Evolutionary conservation across 2,797 vertebrate species (phyloP).

Genomic region (Tinamus major): DNA sequence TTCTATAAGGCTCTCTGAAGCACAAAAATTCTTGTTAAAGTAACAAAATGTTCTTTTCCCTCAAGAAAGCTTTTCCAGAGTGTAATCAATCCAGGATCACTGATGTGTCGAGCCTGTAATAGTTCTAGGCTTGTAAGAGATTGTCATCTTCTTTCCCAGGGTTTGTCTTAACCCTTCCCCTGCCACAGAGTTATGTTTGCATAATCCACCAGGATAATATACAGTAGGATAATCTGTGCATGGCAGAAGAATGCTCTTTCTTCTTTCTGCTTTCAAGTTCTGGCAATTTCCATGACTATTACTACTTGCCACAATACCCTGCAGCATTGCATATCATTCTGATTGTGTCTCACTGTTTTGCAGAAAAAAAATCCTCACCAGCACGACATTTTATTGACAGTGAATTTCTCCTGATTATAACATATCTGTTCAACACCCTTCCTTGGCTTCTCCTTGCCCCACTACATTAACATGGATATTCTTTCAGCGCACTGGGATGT

Average conservation of each 20-base stretch:
- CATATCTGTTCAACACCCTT: neutral
- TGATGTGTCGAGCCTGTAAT: neutral
- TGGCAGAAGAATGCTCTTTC: neutral
- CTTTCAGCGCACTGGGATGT: neutral
- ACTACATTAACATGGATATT: neutral
- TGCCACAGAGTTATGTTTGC: neutral
- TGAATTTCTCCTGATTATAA: neutral
- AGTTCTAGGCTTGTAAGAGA: neutral
- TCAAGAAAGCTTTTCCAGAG: neutral
- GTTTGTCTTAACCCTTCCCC: neutral
- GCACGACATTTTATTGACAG: neutral
- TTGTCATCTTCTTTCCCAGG: neutral
- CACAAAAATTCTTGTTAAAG: neutral
- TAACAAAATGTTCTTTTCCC: neutral
- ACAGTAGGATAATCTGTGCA: neutral
- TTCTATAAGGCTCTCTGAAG: neutral
- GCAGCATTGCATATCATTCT: neutral
- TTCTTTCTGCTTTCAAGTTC: neutral
- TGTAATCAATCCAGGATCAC: fast-evolving
- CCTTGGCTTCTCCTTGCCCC: neutral
- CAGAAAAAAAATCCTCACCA: neutral
- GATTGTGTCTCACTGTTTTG: neutral
- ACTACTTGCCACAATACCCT: neutral
- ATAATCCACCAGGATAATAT: no score
- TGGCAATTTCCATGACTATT: neutral